Base-by-base conservation (phyloP, 2,888 invertebrate species). In the Stenolophus ochropezus region DNA sequence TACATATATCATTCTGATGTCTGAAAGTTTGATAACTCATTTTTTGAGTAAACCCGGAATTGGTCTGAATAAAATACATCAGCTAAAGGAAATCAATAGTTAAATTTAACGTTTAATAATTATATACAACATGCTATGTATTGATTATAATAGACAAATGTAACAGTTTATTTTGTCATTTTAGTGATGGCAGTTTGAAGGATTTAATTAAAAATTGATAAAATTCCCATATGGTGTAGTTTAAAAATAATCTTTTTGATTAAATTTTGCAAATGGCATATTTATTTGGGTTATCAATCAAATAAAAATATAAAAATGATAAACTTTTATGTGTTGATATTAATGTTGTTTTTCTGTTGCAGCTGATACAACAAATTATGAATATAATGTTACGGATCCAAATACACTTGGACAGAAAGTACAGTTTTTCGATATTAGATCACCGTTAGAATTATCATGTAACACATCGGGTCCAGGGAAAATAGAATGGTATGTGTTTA, bases 351-450 rank as follows among this genome's bases (percentile, higher is more conserved):
- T 71, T 58, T 56, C 23, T 73, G 18, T 71, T 80, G 1, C 56
- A 80, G 80, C 11, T 58, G 80, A 80, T 73, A 27, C 80, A 42
- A 80, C 80, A 42, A 42, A 73, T 65, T 80, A 80, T 56, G 73
- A 80, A 56, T 53, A 73, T 53, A 69, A 69, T 69, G 6, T 69
- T 33, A 56, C 21, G 56, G 73, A 58, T 33, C 33, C 47, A n/a
- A 80, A n/a, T 20, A 21, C 27, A n/a, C n/a, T n/a, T n/a, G 75
- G 56, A 18, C 65, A 80, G 3, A 71, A 23, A 73, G 27, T 58
- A 21, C 56, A 73, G 11, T 73, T 73, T 33, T 80, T 16, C 56
- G 80, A 80, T 56, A 73, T 80, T 56, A 80, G 33, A 58, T 20
- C 56, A 20, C 8, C 56, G 27, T 21, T 80, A 14, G 25, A 80